Base-by-base conservation (phyloP, 2,113 vertebrate species). In the Antigone vipio region DNA sequence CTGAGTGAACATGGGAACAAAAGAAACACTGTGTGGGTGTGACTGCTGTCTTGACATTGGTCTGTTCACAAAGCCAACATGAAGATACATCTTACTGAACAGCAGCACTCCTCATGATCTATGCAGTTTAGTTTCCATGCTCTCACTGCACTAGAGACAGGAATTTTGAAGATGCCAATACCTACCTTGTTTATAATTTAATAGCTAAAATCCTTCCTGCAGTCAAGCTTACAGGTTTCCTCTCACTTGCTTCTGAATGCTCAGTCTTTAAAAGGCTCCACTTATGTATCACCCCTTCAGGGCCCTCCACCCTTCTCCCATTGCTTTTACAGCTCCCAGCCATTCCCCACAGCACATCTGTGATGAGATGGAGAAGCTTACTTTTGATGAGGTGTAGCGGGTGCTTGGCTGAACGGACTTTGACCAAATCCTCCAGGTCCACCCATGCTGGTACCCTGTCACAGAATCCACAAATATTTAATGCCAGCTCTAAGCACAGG, bases 361-460 rank as follows among this genome's bases (percentile, higher is more conserved):
- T 10, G 13, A 72, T 1, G 35, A 89, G 32, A 50, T 1, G 26
- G 14, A 63, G 63, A 23, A 58, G 85, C 99, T 99, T 98, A 99
- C 99, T 99, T 99, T 96, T 99, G 99, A 97, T 99, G 99, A 95
- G 99, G 98, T 63, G 99, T 98, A 32, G 99, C 97, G 11, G 98
- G 98, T 73, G 99, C 98, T 98, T 99, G 99, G 98, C 98, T 99
- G 98, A 99, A 99, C 44, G 99, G 99, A 97, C 98, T 99, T 97
- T 99, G 98, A 82, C 98, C 98, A 49, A 99, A 99, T 97, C 98
- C 98, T 97, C 99, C 98, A 88, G 98, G 98, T 64, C 98, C 98
- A 86, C 98, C 98, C 38, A 99, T 98, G 84, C 98, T 97, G 58
- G 99, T 97, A 83, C 99, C 99, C 99, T 99, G 98, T 76, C 85